Evolutionary conservation across 2,113 vertebrate genomes (phyloP).

Genomic region (Rattus norvegicus): DNA sequence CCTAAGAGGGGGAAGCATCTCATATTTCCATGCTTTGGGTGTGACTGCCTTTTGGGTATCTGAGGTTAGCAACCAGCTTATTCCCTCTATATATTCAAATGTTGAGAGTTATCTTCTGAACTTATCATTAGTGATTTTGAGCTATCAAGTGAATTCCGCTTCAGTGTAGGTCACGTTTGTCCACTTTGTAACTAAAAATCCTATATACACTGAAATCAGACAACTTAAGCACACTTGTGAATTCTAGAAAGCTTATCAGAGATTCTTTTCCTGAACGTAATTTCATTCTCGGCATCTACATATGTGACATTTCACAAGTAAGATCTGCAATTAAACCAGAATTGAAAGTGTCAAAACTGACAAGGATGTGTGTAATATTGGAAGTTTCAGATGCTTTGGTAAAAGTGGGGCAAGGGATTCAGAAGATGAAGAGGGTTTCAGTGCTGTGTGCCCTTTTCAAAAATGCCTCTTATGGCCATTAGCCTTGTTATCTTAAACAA

Average conservation of each 20-base stretch:
- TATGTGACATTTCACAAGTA: slow-evolving; percentile 17
- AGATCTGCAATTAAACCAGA: slow-evolving; percentile 21
- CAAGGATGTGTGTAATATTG: neutral
- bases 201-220: neutral
- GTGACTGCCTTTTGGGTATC: neutral
- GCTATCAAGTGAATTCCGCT: slow-evolving; percentile 27
- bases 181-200: neutral
- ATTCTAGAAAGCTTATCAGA: neutral
- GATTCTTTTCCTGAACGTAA: neutral
- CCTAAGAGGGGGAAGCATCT: neutral
- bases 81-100: neutral
- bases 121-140: neutral
- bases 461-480: slow-evolving; percentile 46
- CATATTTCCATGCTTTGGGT: neutral
- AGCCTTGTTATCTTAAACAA: slow-evolving; percentile 46
- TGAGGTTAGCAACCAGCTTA: neutral
- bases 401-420: neutral
- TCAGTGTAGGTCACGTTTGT: neutral
- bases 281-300: slow-evolving; percentile 17
- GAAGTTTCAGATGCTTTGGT: neutral
- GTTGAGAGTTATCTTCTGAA: neutral
- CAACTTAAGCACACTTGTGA: neutral
- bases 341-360: neutral
- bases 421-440: neutral
- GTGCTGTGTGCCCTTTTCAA: slow-evolving; percentile 39